Percentiles rank a stretch among this genome's conserved stretches.
Evolutionary conservation across 2,888 invertebrate species (phyloP).

Genomic region (Philereme vetulata): DNA sequence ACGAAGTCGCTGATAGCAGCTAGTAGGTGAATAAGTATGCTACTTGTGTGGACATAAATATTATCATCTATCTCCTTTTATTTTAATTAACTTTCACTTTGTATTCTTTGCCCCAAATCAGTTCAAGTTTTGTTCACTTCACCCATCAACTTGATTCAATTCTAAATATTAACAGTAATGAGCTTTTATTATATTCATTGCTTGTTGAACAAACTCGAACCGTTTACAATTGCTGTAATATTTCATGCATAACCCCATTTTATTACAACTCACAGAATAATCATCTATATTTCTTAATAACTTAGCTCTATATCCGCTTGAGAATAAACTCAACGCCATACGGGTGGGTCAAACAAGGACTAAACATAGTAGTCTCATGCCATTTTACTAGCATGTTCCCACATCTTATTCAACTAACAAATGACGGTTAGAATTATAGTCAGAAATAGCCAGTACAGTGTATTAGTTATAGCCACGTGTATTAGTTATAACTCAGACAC

Average conservation of each 20-base stretch:
- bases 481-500: no score
- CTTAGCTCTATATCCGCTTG: constrained; percentile 4
- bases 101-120: neutral
- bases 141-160: neutral
- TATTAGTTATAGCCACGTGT: no score
- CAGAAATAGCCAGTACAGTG: no score
- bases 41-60: no score
- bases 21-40: no score
- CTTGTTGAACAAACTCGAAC: neutral
- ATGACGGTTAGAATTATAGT: neutral
- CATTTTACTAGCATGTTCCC: neutral
- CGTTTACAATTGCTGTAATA: constrained; percentile 7
- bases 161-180: neutral
- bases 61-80: no score
- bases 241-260: constrained; percentile 1
- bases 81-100: no score
- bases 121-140: neutral
- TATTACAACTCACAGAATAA: neutral
- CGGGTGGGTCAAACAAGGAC: constrained; percentile 16
- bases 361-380: constrained; percentile 8
- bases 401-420: neutral
- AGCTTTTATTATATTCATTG: neutral
- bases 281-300: neutral
- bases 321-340: constrained; percentile 9
- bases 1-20: no score